Conservation (phyloP, 1,140 invertebrate genomes). For the Monomorium pharaonis region DNA sequence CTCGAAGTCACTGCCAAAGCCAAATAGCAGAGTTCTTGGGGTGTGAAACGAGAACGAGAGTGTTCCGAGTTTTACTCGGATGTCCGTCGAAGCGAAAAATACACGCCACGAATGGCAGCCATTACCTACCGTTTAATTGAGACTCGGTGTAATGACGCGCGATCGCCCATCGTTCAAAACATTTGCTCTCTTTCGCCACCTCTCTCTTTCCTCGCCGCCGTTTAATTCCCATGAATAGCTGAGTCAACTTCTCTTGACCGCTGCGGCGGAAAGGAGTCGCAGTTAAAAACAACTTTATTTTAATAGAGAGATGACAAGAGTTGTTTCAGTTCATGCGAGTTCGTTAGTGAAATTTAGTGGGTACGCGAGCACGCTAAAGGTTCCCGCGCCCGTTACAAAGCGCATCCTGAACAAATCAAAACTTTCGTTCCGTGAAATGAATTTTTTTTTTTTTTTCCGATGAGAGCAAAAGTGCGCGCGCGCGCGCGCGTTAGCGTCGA, state of each 20-base stretch:
- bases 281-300: conserved; percentile 59
- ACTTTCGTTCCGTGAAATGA: conserved; percentile 34
- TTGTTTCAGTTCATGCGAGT: conserved; percentile 20
- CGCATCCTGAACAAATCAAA: conserved; percentile 39
- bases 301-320: conserved; percentile 50
- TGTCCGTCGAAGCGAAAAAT: conserved; percentile 8
- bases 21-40: background rate
- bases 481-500: background rate
- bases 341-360: conserved; percentile 47
- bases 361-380: background rate
- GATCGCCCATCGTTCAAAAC: conserved; percentile 34
- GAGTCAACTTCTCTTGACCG: conserved; percentile 23
- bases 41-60: conserved; percentile 28
- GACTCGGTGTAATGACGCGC: conserved; percentile 23
- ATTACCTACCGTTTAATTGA: conserved; percentile 19
- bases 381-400: conserved; percentile 2
- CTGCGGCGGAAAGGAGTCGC: background rate
- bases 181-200: conserved; percentile 13
- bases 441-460: conserved; percentile 1
- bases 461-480: background rate
- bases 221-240: conserved; percentile 17
- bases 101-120: background rate
- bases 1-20: conserved; percentile 6
- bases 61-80: conserved; percentile 41
- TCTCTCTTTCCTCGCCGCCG: background rate